Conservation (phyloP, 2,888 invertebrate genomes). For the Zeuzera pyrina region DNA sequence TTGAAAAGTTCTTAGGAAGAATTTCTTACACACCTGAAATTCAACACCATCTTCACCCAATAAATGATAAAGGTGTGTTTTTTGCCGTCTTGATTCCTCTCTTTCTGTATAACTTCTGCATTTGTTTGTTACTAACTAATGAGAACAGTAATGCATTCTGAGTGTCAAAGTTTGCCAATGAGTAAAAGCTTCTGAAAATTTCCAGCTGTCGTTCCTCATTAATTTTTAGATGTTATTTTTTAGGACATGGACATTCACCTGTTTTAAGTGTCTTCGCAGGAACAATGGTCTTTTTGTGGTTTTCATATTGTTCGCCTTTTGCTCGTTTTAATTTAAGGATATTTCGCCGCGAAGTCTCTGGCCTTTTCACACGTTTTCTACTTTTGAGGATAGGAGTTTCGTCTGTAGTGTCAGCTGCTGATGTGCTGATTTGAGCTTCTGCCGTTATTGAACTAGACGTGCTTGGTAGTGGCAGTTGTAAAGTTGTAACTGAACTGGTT, state of each 20-base stretch:
- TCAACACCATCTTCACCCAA: slow-evolving; percentile 6
- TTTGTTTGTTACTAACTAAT: slow-evolving; percentile 10
- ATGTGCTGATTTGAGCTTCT: slow-evolving; percentile 3
- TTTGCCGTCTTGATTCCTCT: slow-evolving; percentile 11
- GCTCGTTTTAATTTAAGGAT: slow-evolving; percentile 11
- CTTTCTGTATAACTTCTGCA: slow-evolving; percentile 9
- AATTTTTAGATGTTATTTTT: slow-evolving; percentile 7
- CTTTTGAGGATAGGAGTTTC: slow-evolving; percentile 6
- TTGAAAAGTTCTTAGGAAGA: slow-evolving; percentile 5
- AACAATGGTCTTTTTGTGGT: slow-evolving; percentile 9
- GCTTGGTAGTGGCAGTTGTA: slow-evolving; percentile 5
- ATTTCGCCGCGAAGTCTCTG: slow-evolving; percentile 11
- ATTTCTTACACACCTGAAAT: slow-evolving; percentile 6
- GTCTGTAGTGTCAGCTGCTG: slow-evolving; percentile 4
- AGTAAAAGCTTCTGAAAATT: slow-evolving; percentile 11
- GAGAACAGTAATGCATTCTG: slow-evolving; percentile 11
- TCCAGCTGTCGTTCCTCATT: slow-evolving; percentile 10
- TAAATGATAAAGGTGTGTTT: slow-evolving; percentile 8
- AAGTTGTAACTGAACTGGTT: slow-evolving; percentile 7
- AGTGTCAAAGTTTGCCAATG: slow-evolving; percentile 11
- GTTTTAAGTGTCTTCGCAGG: slow-evolving; percentile 12
- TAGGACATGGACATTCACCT: slow-evolving; percentile 10
- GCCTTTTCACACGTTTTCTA: slow-evolving; percentile 5
- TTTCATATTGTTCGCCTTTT: slow-evolving; percentile 9
- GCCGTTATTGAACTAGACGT: slow-evolving; percentile 6